Conservation (phyloP, 2,797 vertebrate genomes). For the Onychomys torridus region DNA sequence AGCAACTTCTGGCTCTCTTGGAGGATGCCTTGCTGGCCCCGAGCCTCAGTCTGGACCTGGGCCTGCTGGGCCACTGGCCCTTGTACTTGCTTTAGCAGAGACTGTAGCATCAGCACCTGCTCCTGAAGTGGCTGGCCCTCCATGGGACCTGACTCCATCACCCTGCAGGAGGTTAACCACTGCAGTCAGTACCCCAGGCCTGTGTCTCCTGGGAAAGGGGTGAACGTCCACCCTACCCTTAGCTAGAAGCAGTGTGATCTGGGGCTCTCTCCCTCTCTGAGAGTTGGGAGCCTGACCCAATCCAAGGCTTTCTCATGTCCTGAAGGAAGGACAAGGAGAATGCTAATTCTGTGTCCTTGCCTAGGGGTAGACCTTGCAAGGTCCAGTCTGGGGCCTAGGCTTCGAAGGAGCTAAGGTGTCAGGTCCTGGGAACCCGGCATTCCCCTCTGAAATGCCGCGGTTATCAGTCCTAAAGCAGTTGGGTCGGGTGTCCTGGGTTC, state of each 20-base stretch:
- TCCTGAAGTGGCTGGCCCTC: conserved; percentile 90
- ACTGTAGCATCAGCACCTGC: conserved; percentile 90
- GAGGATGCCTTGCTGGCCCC: conserved; percentile 88
- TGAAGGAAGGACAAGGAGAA: background rate
- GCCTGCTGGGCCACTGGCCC: conserved; percentile 82
- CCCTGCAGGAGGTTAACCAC: conserved; percentile 84
- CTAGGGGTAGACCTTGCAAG: background rate
- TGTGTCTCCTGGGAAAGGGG: background rate
- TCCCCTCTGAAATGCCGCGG: background rate
- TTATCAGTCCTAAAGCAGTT: background rate
- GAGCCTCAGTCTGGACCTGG: conserved; percentile 84
- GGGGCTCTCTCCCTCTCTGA: background rate
- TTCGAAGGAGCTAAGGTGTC: background rate
- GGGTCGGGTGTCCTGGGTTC: background rate
- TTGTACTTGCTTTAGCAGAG: conserved; percentile 88
- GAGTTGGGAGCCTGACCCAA: background rate
- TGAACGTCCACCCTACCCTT: too few relatives aligned
- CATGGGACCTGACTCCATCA: conserved; percentile 90
- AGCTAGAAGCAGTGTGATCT: background rate
- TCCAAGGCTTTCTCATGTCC: background rate
- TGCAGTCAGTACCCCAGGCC: background rate
- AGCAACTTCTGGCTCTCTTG: conserved; percentile 88
- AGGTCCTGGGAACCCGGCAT: background rate
- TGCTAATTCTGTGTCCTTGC: background rate
- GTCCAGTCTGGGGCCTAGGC: background rate